Evolutionary conservation across 2,888 invertebrate species (phyloP), one percentile per base, ranked within the genome.

Genomic region (Eilema griseolum): DNA sequence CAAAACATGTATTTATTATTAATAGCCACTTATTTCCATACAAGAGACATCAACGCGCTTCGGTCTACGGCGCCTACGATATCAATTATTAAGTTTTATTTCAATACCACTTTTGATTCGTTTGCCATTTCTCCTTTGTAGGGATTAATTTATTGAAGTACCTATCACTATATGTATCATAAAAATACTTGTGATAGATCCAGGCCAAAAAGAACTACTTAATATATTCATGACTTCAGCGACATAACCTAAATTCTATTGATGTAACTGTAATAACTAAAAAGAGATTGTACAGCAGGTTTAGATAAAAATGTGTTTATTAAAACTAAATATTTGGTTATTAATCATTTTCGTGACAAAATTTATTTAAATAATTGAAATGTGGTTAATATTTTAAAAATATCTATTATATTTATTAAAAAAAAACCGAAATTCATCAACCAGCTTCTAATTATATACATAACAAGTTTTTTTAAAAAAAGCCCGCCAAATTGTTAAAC

Each of bases 41-140:
- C 71, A 91, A 92, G 90, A 93, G 93, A 93, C 90, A 86, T 93
- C 93, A 92, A 93, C 93, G 93, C 90, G 90, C 84, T 76, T 67
- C 33, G 10, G 66, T 70, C 71, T 80, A 78, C 80, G 66, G 66
- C 70, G 72, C 72, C 65, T 62, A 66, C 23, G 61, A 12, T 61
- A 28, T 26, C 16, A 11, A 3, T 11, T 14, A 52, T 59, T 66
- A 69, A 72, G 24, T 72, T 71, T 66, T 33, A 61, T 69, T 70
- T 64, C 41, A 52, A 62, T 28, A 66, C 63, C 46, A 12, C 28
- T 61, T 31, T 73, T 67, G 62, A 46, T 16, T 46, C 56, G 23
- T 61, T 5, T 46, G 37, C n/a, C 28, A 73, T 62, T 74, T 70
- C 59, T 61, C 31, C 65, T 59, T 12, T 52, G 31, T 69, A 66